Base-by-base conservation (phyloP, 2,113 vertebrate species). In the Clarias gariepinus region DNA sequence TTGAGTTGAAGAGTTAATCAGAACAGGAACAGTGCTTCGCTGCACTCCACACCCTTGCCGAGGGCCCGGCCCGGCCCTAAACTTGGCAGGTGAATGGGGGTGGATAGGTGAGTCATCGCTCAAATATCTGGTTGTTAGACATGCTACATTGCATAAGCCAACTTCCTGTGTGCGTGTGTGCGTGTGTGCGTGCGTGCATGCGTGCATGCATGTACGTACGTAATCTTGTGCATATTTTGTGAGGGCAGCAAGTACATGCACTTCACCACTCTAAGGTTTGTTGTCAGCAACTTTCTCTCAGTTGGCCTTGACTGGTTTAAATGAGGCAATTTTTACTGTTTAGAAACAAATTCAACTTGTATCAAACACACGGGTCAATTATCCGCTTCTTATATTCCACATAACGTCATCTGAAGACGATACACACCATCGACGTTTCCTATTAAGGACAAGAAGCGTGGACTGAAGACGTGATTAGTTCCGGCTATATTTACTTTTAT, bases 51-150 rank as follows among this genome's bases (percentile, higher is more conserved):
- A 88, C 89, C 88, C 88, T 89, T 83, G 60, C 85, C 63, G 19
- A 83, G 73, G 85, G 81, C 41, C 8, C 66, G 80, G 60, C 80
- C 60, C 23, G 19, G 21, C 86, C 69, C 69, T 87, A 53, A 9
- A 64, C 57, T 33, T 82, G 86, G 80, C 86, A 82, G 69, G 41
- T 58, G 47, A 53, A 60, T 52, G 86, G 12, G 81, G 69, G 86
- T 78, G 86, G 84, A 91, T 87, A 92, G 92, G 92, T 93, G 91
- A 94, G 90, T 91, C 87, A 91, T 33, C 89, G 85, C 63, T 83
- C 89, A 93, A 91, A 93, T 92, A 94, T 94, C 15, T 78, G 47
- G 1, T 83, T 6, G 53, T 74, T 85, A 84, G 36, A 84, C 81
- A 71, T 79, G 80, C 63, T 78, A 64, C 28, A 58, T 74, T 55